Conservation (phyloP, 2,888 invertebrate species). For the Corbicula japonica region DNA sequence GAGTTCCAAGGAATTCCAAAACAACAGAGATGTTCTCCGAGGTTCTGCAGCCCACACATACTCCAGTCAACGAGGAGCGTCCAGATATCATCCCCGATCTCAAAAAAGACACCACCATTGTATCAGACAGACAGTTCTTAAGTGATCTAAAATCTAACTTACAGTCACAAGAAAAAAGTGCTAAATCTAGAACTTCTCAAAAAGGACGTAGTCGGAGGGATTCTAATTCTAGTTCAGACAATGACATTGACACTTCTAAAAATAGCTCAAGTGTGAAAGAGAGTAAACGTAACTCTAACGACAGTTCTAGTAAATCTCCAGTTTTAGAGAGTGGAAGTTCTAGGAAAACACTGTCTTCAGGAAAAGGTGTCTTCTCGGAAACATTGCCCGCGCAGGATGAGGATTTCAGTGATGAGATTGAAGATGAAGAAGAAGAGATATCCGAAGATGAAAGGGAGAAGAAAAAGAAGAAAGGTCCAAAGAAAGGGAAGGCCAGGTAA, state of each 20-base stretch:
- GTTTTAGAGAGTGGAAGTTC: constrained; percentile 9
- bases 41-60: constrained; percentile 10
- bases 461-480: constrained; percentile 23
- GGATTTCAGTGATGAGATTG: constrained; percentile 32
- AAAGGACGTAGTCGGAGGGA: constrained; percentile 47
- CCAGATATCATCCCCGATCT: constrained; percentile 33
- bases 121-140: constrained; percentile 51
- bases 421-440: constrained; percentile 32
- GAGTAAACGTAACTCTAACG: constrained; percentile 49
- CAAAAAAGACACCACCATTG: constrained; percentile 53
- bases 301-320: constrained; percentile 33
- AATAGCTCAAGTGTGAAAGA: constrained; percentile 44
- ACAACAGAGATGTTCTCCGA: constrained; percentile 55
- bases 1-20: constrained; percentile 45
- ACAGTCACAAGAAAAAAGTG: constrained; percentile 49
- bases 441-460: constrained; percentile 19
- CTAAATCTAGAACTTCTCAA: constrained; percentile 47
- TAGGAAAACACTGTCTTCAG: constrained; percentile 22
- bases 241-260: constrained; percentile 37
- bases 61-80: constrained; percentile 44
- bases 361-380: constrained; percentile 45
- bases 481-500: constrained; percentile 12
- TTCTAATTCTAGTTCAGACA: constrained; percentile 51
- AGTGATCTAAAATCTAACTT: constrained; percentile 58
- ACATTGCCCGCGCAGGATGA: constrained; percentile 47